Evolutionary conservation across 2,888 invertebrate genomes (phyloP), one percentile per base, ranked within the genome.

Genomic region (Pammene fasciana): DNA sequence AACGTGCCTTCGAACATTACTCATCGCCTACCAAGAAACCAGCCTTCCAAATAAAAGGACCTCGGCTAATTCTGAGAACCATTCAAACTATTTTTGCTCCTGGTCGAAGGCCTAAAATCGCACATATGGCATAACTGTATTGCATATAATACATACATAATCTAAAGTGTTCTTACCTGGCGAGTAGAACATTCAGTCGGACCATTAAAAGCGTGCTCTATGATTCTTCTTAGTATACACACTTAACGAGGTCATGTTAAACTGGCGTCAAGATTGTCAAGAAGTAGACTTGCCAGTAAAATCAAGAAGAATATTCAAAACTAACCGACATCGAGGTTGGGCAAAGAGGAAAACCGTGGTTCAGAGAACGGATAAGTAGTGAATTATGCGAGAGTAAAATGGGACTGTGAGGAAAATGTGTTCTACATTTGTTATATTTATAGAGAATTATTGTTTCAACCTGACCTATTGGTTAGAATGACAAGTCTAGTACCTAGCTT

Each of bases 31-130:
- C 61, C 11, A 36, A 48, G 61, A 61, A n/a, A 61, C 14, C 26
- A 1, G 16, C 16, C 10, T 10, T 46, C 11, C 5, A 14, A 46
- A 48, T 36, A 61, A 61, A 48, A 36, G 36, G 8, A 14, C 48
- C 16, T 54, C 45, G 16, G 16, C 14, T 11, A 7, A 18, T 66
- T 55, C 38, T 14, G 13, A 48, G 48, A 68, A 56, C 8, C 5
- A 48, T 62, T 62, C 56, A 14, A 34, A 34, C 50, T 36, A 64
- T 50, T 64, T 68, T 64, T 56, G 48, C 38, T 56, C 34, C 26
- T 4, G 45, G n/a, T 46, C 45, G 46, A 61, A 67, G 36, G 34
- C 34, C 52, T 60, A 26, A 60, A 67, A 34, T 55, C n/a, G 14
- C 36, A 13, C 46, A 54, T 38, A 46, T 38, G 54, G 55, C 14